Conservation (phyloP, 2,113 vertebrate species). For the Gallinago jamesoni region DNA sequence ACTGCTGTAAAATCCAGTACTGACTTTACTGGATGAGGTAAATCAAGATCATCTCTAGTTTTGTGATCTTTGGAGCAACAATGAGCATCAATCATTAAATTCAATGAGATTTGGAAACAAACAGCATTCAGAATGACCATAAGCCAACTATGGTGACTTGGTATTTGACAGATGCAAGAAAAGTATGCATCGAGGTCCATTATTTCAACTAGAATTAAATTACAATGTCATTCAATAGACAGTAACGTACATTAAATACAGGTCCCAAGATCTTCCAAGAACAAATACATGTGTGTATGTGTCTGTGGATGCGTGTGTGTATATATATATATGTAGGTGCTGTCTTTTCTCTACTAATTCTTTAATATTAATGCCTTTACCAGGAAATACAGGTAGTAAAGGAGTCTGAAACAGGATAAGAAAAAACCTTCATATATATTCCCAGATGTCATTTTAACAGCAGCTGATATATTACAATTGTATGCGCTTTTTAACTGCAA, state of each 20-base stretch:
- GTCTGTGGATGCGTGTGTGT: fast-evolving
- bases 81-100: background rate
- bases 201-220: background rate
- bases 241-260: background rate
- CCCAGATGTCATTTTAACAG: slow-evolving; percentile 65
- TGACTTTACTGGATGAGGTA: background rate
- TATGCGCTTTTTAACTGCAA: slow-evolving; percentile 70
- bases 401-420: slow-evolving; percentile 7
- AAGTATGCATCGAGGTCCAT: background rate
- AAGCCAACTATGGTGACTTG: background rate
- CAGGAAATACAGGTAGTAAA: slow-evolving; percentile 25
- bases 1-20: no score
- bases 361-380: background rate
- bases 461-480: slow-evolving; percentile 63
- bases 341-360: background rate
- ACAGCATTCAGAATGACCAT: background rate
- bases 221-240: background rate
- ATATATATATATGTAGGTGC: fast-evolving
- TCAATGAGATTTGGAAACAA: background rate
- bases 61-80: background rate
- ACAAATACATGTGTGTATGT: background rate
- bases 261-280: background rate
- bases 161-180: background rate
- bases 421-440: slow-evolving; percentile 15
- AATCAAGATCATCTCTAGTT: background rate